Percentiles rank a stretch among this genome's conserved stretches.
Conservation (phyloP, 2,113 vertebrate species). For the Bos javanicus region DNA sequence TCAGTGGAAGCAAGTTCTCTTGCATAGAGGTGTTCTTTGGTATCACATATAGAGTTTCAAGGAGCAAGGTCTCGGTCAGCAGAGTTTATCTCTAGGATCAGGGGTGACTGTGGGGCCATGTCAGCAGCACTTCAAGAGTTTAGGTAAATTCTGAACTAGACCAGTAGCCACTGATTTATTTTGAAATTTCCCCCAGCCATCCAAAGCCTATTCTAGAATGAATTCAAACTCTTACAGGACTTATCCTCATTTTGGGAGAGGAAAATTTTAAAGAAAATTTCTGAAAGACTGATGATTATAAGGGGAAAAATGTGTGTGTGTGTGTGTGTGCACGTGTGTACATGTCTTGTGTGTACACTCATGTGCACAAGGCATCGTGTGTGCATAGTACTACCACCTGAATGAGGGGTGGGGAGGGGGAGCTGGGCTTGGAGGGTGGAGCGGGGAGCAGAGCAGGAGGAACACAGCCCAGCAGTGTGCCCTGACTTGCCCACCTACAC, state of each 20-base stretch:
- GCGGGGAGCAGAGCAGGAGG: neutral
- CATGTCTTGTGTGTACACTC: neutral
- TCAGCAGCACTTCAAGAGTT: neutral
- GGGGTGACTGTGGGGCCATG: neutral
- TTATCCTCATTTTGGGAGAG: too few relatives aligned
- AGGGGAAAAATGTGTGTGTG: neutral
- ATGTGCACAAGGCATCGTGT: neutral
- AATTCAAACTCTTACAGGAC: neutral
- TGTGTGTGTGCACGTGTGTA: fast-evolving
- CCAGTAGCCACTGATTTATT: neutral
- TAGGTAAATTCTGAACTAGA: neutral
- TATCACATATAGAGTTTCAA: neutral
- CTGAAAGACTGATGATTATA: neutral
- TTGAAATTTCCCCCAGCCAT: neutral
- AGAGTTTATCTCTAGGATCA: neutral
- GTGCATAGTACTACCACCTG: neutral
- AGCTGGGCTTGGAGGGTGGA: neutral
- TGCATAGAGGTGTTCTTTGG: neutral
- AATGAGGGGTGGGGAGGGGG: neutral
- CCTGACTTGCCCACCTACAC: fast-evolving
- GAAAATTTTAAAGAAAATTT: neutral
- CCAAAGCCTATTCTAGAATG: neutral
- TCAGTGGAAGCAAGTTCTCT: neutral
- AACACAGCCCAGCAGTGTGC: neutral
- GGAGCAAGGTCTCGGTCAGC: neutral